Conservation (phyloP, 2,113 vertebrate species). For the Odocoileus virginianus region DNA sequence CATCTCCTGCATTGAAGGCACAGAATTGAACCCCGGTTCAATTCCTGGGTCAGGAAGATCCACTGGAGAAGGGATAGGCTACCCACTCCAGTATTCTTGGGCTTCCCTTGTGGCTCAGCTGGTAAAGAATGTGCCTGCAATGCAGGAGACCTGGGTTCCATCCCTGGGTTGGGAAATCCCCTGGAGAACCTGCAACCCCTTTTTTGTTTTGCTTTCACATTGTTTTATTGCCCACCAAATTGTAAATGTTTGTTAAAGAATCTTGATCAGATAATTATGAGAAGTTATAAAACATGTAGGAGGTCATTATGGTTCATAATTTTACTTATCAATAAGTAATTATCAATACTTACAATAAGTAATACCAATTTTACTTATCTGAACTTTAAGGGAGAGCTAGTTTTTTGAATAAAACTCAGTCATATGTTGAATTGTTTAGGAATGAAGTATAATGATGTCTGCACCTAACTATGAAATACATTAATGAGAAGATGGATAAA, state of each 20-base stretch:
- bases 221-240: background rate
- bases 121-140: background rate
- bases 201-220: background rate
- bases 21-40: background rate
- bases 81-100: background rate
- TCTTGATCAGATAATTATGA: background rate
- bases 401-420: background rate
- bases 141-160: background rate
- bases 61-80: background rate
- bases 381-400: background rate
- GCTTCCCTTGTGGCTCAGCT: background rate
- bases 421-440: background rate
- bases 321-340: background rate
- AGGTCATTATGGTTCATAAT: background rate
- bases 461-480: background rate
- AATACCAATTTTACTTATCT: background rate
- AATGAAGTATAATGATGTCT: background rate
- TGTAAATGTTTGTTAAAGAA: background rate
- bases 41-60: background rate
- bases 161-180: background rate
- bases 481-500: background rate
- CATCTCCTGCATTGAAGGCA: background rate
- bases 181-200: background rate
- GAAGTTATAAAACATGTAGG: background rate
- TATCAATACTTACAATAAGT: too few relatives aligned